Conservation (phyloP, 2,113 vertebrate genomes). For the Hemicordylus capensis region DNA sequence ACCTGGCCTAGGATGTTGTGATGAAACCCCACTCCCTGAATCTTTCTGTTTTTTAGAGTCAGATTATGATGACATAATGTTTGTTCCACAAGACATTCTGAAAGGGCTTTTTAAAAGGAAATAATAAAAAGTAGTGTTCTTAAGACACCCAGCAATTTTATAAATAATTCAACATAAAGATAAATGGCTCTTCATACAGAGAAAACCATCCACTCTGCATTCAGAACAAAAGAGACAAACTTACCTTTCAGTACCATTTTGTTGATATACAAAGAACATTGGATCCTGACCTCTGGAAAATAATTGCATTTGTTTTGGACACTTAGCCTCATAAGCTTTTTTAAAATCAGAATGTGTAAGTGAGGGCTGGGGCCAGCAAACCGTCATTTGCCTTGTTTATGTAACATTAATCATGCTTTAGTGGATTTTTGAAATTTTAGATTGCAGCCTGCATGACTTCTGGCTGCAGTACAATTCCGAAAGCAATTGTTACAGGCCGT, state of each 20-base stretch:
- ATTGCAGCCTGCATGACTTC: not conserved
- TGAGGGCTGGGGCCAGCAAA: not conserved
- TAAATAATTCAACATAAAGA: not conserved
- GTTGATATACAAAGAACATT: slow-evolving; percentile 7
- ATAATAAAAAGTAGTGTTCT: not conserved
- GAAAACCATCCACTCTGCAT: not conserved
- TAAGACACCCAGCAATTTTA: not conserved
- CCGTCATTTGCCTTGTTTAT: not conserved
- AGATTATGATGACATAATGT: not conserved
- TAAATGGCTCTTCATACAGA: not conserved
- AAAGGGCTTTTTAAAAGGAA: not conserved
- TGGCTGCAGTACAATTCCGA: not conserved
- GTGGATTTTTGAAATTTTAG: slow-evolving; percentile 4
- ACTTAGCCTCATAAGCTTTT: not conserved
- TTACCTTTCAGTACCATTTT: not conserved
- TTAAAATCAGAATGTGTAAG: slow-evolving; percentile 3
- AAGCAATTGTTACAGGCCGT: too few relatives aligned
- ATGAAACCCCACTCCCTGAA: too few relatives aligned
- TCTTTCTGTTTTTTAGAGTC: not conserved
- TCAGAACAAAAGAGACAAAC: not conserved
- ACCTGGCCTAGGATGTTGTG: too few relatives aligned
- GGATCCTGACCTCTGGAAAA: not conserved
- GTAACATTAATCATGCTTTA: slow-evolving; percentile 4
- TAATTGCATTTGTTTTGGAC: not conserved
- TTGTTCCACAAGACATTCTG: not conserved